These are phyloP conservation scores for Xenentodon cancila DNA, from an alignment of 2,797 vertebrate genomes.

Conservation along the genomic window DNA sequence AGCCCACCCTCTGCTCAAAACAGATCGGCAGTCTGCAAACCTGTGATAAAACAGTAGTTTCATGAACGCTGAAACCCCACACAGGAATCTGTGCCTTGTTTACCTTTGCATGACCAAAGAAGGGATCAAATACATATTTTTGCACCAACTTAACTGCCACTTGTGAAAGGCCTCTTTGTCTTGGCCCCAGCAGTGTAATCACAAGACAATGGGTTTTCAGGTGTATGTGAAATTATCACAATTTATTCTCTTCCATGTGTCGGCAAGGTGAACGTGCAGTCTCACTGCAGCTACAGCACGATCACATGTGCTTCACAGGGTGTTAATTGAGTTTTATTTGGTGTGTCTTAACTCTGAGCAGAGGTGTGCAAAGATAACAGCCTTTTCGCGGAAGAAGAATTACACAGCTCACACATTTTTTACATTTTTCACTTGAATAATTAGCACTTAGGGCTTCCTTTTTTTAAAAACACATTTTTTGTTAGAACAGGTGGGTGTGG, in stretches of 20 bases:
- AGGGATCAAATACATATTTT: no score
- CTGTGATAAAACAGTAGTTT: slow-evolving; percentile 6
- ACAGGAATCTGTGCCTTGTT: no score
- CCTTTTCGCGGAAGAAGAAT: background rate
- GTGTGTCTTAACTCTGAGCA: background rate
- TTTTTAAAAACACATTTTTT: no score
- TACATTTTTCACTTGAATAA: background rate
- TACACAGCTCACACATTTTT: background rate
- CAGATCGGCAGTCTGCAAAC: background rate
- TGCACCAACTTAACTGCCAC: no score
- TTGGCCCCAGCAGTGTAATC: background rate
- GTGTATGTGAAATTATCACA: background rate
- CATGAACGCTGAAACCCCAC: background rate
- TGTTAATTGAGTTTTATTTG: slow-evolving; percentile 26
- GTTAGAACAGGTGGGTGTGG: no score
- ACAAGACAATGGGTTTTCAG: background rate
- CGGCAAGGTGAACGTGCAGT: background rate
- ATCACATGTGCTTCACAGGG: slow-evolving; percentile 12
- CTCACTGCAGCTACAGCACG: background rate
- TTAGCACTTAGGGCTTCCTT: background rate
- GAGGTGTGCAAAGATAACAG: slow-evolving; percentile 3
- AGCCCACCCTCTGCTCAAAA: slow-evolving; percentile 13
- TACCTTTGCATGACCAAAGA: no score
- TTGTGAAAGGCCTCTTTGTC: background rate
- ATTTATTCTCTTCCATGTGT: slow-evolving; percentile 10